Conservation (phyloP, 2,888 invertebrate species). For the Mylabris sibirica region DNA sequence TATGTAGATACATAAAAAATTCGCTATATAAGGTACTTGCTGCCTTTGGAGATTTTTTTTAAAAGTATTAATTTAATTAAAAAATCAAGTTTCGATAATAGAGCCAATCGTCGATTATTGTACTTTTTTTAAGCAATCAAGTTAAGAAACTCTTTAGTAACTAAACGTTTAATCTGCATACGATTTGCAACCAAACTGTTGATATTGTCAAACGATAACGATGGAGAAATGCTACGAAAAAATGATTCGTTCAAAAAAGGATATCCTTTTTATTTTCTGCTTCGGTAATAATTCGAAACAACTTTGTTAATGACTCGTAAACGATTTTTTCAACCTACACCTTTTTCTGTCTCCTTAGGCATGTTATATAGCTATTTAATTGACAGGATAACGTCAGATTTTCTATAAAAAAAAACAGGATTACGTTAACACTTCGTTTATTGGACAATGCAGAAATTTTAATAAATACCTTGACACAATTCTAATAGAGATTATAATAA, state of each 20-base stretch:
- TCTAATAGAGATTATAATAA: neutral
- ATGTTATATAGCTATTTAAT: neutral
- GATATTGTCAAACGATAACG: conserved; percentile 1
- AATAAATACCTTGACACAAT: conserved; percentile 9
- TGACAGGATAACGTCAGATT: neutral
- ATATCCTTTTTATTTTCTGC: conserved; percentile 32
- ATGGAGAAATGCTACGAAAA: neutral
- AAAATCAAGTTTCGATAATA: neutral
- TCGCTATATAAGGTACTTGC: no score
- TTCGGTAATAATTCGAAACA: conserved; percentile 31
- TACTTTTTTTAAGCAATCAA: conserved; percentile 14
- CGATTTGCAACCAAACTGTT: conserved; percentile 13
- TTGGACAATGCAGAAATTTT: neutral
- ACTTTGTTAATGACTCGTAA: conserved; percentile 26
- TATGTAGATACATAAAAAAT: no score
- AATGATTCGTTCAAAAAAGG: conserved; percentile 12
- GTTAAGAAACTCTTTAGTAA: conserved; percentile 42
- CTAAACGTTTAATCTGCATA: conserved; percentile 40
- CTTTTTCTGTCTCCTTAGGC: conserved; percentile 19
- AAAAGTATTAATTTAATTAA: conserved; percentile 3
- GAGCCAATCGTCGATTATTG: neutral
- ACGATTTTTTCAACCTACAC: conserved; percentile 24
- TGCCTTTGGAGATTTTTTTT: no score
- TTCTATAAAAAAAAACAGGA: neutral
- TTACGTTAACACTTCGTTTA: neutral